Percentiles rank a stretch among this genome's conserved stretches.
Evolutionary conservation across 2,113 vertebrate species (phyloP).

Genomic region (Sigmodon hispidus): DNA sequence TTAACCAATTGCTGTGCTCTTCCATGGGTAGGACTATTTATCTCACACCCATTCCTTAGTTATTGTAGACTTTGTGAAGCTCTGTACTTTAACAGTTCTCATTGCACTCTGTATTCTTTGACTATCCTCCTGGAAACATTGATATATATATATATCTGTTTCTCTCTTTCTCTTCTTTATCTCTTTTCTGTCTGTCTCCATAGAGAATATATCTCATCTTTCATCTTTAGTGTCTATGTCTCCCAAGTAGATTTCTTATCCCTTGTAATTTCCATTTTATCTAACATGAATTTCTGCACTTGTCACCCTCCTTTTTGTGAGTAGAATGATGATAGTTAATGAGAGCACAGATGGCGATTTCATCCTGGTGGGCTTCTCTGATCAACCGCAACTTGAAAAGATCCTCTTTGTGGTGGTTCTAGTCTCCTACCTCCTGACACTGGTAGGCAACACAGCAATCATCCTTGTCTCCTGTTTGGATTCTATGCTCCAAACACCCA

Average conservation of each 20-base stretch:
- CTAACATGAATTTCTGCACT: neutral
- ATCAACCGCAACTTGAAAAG: conserved; percentile 55
- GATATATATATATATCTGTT: fast-evolving
- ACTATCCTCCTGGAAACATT: neutral
- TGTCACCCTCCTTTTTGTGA: neutral
- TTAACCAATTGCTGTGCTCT: neutral
- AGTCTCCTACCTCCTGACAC: conserved; percentile 63
- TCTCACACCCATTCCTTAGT: neutral
- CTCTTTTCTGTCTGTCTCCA: no score
- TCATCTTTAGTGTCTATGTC: neutral
- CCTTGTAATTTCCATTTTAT: neutral
- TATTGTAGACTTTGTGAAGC: neutral
- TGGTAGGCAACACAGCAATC: conserved; percentile 65
- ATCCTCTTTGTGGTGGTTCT: conserved; percentile 55
- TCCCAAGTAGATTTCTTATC: neutral
- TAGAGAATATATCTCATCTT: neutral
- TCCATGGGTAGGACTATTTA: neutral
- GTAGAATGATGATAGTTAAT: conserved; percentile 2
- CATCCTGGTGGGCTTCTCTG: conserved; percentile 67
- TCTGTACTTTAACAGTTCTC: neutral
- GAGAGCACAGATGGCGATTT: conserved; percentile 27
- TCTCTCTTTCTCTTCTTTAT: neutral
- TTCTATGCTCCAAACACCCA: conserved; percentile 58
- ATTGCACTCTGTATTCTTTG: neutral
- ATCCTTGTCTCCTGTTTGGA: conserved; percentile 65